Evolutionary conservation across 2,888 invertebrate species (phyloP).

Genomic region (Pantelozetes paolii): DNA sequence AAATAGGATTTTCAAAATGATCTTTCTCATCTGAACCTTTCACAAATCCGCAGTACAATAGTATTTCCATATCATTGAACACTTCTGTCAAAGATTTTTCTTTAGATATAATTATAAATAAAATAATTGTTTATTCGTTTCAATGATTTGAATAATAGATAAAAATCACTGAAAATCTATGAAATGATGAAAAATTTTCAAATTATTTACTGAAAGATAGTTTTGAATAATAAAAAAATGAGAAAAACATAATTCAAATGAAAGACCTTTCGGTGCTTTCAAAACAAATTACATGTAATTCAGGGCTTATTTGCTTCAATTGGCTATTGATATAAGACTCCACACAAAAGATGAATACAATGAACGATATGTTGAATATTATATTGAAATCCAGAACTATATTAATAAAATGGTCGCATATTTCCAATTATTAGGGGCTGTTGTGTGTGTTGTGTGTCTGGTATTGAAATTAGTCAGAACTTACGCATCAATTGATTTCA

Average conservation of each 20-base stretch:
- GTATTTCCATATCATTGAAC: too few relatives aligned
- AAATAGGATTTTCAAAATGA: too few relatives aligned
- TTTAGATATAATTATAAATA: too few relatives aligned
- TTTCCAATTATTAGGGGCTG: not conserved
- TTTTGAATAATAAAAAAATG: not conserved
- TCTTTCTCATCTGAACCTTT: too few relatives aligned
- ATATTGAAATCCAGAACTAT: not conserved
- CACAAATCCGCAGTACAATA: too few relatives aligned
- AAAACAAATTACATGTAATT: not conserved
- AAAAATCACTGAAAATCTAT: too few relatives aligned
- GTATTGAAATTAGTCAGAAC: constrained; percentile 13
- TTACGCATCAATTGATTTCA: constrained; percentile 18
- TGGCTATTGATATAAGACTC: not conserved
- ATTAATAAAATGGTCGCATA: constrained; percentile 12
- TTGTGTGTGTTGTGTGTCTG: not conserved
- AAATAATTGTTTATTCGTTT: too few relatives aligned
- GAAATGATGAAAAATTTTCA: too few relatives aligned
- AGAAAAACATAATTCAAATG: too few relatives aligned
- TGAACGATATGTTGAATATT: not conserved
- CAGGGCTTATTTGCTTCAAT: constrained; percentile 13
- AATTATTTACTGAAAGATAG: not conserved
- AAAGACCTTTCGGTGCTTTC: too few relatives aligned
- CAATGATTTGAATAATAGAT: too few relatives aligned
- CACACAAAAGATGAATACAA: not conserved
- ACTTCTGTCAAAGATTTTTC: too few relatives aligned